phyloP scores from a whole-genome alignment of 1,140 invertebrate genomes.

The Piezodorus guildinii region DNA sequence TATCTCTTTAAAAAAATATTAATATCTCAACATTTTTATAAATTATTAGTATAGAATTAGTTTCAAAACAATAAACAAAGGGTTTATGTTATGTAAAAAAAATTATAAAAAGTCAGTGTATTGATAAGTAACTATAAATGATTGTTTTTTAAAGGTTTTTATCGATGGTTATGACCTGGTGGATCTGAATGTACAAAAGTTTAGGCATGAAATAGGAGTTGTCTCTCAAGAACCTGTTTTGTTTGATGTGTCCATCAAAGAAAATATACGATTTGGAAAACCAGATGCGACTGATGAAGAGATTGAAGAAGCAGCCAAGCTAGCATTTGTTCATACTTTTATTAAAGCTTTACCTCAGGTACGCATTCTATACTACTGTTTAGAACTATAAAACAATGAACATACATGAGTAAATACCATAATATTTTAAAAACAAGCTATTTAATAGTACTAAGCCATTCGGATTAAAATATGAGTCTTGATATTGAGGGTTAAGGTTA shows the following conservation, averaged over 20 bases:
- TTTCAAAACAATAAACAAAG: too few relatives aligned
- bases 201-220: constrained; percentile 55
- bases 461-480: not conserved
- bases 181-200: constrained; percentile 52
- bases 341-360: constrained; percentile 61
- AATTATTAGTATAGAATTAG: too few relatives aligned
- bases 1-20: too few relatives aligned
- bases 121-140: too few relatives aligned
- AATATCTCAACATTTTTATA: too few relatives aligned
- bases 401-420: not conserved
- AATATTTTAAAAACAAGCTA: not conserved
- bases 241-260: constrained; percentile 57
- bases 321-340: constrained; percentile 70
- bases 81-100: too few relatives aligned
- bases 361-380: constrained; percentile 24
- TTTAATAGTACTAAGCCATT: not conserved
- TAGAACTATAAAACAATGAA: not conserved
- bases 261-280: constrained; percentile 64
- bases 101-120: too few relatives aligned
- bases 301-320: constrained; percentile 47
- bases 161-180: constrained; percentile 50
- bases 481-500: too few relatives aligned
- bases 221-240: constrained; percentile 70
- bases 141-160: constrained; percentile 35
- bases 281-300: constrained; percentile 46